Percentiles rank a stretch among this genome's conserved stretches.
phyloP scores from a whole-genome alignment of 2,888 invertebrate species.

The Ommatoiulus sabulosus region DNA sequence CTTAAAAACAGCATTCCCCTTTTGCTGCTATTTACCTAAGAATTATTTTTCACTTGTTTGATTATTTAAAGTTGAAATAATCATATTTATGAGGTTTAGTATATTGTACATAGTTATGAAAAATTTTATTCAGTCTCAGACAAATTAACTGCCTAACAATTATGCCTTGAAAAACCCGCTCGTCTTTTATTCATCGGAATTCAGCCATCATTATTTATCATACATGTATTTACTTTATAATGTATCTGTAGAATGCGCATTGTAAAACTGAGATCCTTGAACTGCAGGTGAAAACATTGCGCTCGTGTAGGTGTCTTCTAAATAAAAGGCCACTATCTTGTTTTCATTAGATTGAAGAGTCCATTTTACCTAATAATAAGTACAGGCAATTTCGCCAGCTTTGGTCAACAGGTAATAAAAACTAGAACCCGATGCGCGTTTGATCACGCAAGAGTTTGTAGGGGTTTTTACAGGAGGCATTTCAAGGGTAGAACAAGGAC shows the following conservation, averaged over 20 bases:
- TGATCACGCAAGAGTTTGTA: background rate
- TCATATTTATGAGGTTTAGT: too few relatives aligned
- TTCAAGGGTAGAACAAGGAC: constrained; percentile 38
- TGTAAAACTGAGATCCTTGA: constrained; percentile 27
- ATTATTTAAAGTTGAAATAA: too few relatives aligned
- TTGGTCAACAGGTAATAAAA: background rate
- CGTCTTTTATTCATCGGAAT: background rate
- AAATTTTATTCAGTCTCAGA: background rate
- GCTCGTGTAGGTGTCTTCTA: background rate
- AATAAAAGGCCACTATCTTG: constrained; percentile 12
- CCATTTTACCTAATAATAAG: background rate
- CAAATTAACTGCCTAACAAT: background rate
- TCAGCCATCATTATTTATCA: background rate
- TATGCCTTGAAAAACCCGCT: background rate
- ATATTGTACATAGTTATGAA: too few relatives aligned
- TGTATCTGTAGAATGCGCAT: background rate
- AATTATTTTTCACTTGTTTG: too few relatives aligned
- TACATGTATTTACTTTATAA: background rate
- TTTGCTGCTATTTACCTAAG: too few relatives aligned
- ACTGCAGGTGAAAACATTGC: background rate
- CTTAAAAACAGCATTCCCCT: too few relatives aligned
- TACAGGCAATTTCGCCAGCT: background rate
- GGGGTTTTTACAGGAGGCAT: background rate
- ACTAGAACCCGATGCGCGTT: background rate
- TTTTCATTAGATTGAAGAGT: constrained; percentile 2